Percentiles rank a stretch among this genome's conserved stretches.
Conservation (phyloP, 2,888 invertebrate species). For the Azorinus chamasolen region DNA sequence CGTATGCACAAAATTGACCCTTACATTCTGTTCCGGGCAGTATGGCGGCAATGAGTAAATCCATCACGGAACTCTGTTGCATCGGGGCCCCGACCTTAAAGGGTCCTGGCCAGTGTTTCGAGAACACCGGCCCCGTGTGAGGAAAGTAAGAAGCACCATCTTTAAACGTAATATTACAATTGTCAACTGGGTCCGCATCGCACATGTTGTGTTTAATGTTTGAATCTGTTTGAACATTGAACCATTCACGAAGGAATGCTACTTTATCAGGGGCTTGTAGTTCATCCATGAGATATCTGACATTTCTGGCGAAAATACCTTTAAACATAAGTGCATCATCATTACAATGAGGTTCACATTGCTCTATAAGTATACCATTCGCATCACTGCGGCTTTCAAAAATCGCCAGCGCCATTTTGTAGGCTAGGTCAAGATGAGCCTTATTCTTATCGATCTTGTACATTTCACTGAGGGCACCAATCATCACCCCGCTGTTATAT, state of each 20-base stretch:
- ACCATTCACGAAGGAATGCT: constrained; percentile 62
- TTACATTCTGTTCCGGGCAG: constrained; percentile 59
- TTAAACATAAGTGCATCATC: constrained; percentile 72
- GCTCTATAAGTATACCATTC: constrained; percentile 67
- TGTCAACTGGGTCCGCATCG: constrained; percentile 58
- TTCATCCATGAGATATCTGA: constrained; percentile 68
- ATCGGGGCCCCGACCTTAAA: constrained; percentile 69
- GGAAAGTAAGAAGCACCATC: constrained; percentile 72
- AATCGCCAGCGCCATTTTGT: constrained; percentile 63
- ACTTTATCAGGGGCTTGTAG: constrained; percentile 36
- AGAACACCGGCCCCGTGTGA: constrained; percentile 71
- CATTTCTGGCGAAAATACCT: constrained; percentile 69
- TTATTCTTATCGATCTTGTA: constrained; percentile 56
- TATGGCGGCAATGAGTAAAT: constrained; percentile 69
- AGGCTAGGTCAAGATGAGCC: constrained; percentile 57
- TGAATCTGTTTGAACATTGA: constrained; percentile 60
- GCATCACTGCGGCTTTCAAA: constrained; percentile 57
- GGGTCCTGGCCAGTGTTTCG: constrained; percentile 69
- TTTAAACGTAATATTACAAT: constrained; percentile 70
- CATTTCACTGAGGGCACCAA: constrained; percentile 68
- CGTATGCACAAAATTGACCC: constrained; percentile 66
- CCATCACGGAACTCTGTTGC: constrained; percentile 70
- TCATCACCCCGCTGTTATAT: constrained; percentile 67
- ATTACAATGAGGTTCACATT: constrained; percentile 68
- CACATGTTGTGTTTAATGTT: constrained; percentile 65